Evolutionary conservation across 2,797 vertebrate species (phyloP), one percentile per base, ranked within the genome.

Genomic region (Darevskia nairensis): DNA sequence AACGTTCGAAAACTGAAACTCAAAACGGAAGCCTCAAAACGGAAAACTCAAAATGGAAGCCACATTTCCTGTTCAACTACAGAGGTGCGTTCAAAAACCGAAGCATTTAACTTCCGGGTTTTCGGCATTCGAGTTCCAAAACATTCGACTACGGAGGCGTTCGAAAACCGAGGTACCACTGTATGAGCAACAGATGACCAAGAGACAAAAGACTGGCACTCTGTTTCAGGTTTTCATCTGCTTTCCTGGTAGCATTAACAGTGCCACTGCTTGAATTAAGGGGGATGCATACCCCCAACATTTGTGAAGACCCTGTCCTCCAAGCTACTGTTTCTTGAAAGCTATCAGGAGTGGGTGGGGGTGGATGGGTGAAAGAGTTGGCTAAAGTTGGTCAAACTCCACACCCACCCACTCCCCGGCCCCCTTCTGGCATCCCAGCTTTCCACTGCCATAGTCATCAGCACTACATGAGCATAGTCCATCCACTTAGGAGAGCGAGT

Each of bases 81-180:
- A 69, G 66, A 8, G 21, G 8, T 1, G 3, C 2, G 21, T 23
- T 23, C 1, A 8, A 25, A 29, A 50, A 1, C 11, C 3, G 11
- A 50, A 11, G 50, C 50, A 50, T 50, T 50, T 55, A 55, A 55
- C 13, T 15, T 55, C 50, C 3, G 13, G 13, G 13, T 55, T 55
- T 55, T 55, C 3, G 13, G 13, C 0, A 3, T 55, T 50, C 50
- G 11, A 50, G 11, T 50, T 55, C 50, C 50, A 55, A 55, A 55
- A 55, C 13, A 3, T 55, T 55, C 13, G 1, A 55, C 50, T 55
- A 55, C 50, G 1, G 13, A 55, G 25, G 44, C 11, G n/a, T 23
- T 7, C 32, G 29, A 3, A 55, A 55, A 55, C 50, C 3, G 13
- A 55, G 50, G 50, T 55, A 55, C 50, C 50, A 15, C 3, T 55